phyloP scores from a whole-genome alignment of 64 coral and sea anemone genomes.

The Anthopleura sola region DNA sequence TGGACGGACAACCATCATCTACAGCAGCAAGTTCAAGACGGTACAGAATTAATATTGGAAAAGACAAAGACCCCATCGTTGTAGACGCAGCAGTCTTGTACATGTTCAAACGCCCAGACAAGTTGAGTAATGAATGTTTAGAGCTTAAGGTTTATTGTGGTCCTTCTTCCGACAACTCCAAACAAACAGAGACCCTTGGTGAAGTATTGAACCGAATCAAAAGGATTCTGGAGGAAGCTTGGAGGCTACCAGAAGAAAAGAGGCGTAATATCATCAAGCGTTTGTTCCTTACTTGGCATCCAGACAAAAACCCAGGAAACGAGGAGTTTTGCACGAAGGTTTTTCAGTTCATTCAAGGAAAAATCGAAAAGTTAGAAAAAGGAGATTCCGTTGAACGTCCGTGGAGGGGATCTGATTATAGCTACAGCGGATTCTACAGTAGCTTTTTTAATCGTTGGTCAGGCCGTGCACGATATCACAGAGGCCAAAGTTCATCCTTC shows the following conservation, averaged over 20 bases:
- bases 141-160: background rate
- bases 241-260: background rate
- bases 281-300: conserved; percentile 30
- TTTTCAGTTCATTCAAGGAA: conserved; percentile 26
- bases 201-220: conserved; percentile 34
- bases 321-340: conserved; percentile 14
- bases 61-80: conserved; percentile 34
- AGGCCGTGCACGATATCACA: background rate
- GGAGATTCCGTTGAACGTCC: background rate
- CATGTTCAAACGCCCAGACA: conserved; percentile 46
- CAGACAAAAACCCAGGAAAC: conserved; percentile 21
- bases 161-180: background rate
- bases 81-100: conserved; percentile 17
- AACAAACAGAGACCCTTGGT: background rate
- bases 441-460: background rate
- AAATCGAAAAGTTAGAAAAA: conserved; percentile 15
- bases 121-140: background rate
- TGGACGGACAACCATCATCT: background rate
- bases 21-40: background rate
- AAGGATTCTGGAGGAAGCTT: conserved; percentile 31
- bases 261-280: conserved; percentile 36
- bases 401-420: background rate
- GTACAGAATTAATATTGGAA: conserved; percentile 33
- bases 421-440: background rate
- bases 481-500: background rate